Evolutionary conservation across 1,140 invertebrate genomes (phyloP).

Genomic region (Ips typographus): DNA sequence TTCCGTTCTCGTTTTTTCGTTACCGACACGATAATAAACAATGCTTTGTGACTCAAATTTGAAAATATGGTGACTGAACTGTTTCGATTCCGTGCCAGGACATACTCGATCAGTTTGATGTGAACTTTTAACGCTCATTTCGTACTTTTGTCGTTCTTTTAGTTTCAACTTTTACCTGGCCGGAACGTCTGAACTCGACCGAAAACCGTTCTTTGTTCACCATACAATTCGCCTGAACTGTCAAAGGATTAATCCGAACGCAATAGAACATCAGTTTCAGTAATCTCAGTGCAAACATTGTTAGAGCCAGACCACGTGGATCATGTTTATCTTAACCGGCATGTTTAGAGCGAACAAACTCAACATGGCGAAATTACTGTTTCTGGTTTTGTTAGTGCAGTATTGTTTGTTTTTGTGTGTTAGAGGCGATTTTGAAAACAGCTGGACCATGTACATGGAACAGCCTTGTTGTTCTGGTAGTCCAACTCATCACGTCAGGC

Average conservation of each 20-base stretch:
- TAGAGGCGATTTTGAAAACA: conserved; percentile 51
- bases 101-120: neutral
- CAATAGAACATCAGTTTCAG: neutral
- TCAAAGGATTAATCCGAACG: neutral
- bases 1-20: neutral
- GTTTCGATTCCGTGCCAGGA: conserved; percentile 18
- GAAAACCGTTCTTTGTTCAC: too few relatives aligned
- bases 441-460: conserved; percentile 53
- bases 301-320: conserved; percentile 16
- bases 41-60: conserved; percentile 20
- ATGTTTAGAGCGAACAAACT: conserved; percentile 8
- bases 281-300: conserved; percentile 4
- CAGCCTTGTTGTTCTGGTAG: conserved; percentile 50
- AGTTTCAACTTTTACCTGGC: too few relatives aligned
- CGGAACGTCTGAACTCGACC: too few relatives aligned
- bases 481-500: conserved; percentile 49
- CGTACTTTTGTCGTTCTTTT: too few relatives aligned
- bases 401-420: conserved; percentile 41
- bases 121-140: too few relatives aligned
- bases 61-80: conserved; percentile 26
- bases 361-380: conserved; percentile 23
- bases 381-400: conserved; percentile 16
- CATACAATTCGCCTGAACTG: too few relatives aligned
- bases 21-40: conserved; percentile 28
- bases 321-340: conserved; percentile 21